Evolutionary conservation across 2,113 vertebrate genomes (phyloP).

Genomic region (Tricholaema leucomelas): DNA sequence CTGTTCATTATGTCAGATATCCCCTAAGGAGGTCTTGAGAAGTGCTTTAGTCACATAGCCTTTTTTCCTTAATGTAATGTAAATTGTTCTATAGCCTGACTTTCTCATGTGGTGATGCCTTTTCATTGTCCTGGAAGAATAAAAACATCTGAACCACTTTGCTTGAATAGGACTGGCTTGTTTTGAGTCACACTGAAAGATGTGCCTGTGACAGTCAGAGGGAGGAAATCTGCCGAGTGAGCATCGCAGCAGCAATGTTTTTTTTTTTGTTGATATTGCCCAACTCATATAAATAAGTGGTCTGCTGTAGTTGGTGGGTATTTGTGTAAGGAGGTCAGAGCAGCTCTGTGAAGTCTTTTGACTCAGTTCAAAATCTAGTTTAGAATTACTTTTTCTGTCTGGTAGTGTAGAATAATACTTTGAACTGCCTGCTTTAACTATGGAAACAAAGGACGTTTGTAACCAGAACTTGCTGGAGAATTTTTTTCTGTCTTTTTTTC

Average conservation of each 20-base stretch:
- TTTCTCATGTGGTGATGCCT: neutral
- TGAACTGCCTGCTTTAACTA: neutral
- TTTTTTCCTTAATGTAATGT: neutral
- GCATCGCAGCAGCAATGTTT: neutral
- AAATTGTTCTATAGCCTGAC: neutral
- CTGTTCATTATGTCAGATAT: neutral
- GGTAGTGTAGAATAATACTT: neutral
- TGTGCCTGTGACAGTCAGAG: neutral
- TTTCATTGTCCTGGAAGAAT: neutral
- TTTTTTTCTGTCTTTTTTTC: neutral
- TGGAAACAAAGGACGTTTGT: neutral
- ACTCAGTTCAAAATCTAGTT: neutral
- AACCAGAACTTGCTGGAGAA: constrained; percentile 1
- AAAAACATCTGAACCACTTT: neutral
- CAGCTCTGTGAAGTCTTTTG: neutral
- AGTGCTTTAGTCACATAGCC: neutral
- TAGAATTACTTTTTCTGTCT: constrained; percentile 5
- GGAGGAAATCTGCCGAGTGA: neutral
- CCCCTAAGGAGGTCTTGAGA: neutral
- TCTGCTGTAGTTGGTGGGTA: neutral
- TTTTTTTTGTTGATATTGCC: neutral
- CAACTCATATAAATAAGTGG: neutral
- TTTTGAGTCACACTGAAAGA: neutral
- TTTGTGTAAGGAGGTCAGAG: constrained; percentile 10
- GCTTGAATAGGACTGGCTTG: neutral